A percentile compares a stretch with the other conserved stretches of the same genome.
phyloP scores from a whole-genome alignment of 2,888 invertebrate genomes.

The Thymelicus acteon region DNA sequence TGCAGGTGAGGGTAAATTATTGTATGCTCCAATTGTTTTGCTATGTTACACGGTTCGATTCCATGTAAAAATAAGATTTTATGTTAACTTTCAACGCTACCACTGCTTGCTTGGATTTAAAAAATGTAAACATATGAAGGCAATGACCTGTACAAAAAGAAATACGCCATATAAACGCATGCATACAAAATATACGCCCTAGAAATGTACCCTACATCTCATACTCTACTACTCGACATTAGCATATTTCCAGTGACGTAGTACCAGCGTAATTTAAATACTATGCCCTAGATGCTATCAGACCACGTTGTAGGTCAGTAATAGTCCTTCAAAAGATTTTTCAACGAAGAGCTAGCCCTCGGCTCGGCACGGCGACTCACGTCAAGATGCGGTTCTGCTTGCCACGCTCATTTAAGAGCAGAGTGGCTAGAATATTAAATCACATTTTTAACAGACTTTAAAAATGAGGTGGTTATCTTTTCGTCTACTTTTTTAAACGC shows the following conservation, averaged over 20 bases:
- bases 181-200: neutral
- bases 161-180: too few relatives aligned
- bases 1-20: slow-evolving; percentile 10
- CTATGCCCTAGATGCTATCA: slow-evolving; percentile 10
- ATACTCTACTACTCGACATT: neutral
- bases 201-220: neutral
- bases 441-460: slow-evolving; percentile 11
- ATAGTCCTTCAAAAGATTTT: slow-evolving; percentile 16
- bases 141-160: too few relatives aligned
- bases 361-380: slow-evolving; percentile 13
- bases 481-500: neutral
- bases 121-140: too few relatives aligned
- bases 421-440: slow-evolving; percentile 15
- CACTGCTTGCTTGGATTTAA: too few relatives aligned
- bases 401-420: slow-evolving; percentile 21
- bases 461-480: neutral
- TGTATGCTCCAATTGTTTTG: slow-evolving; percentile 5
- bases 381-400: slow-evolving; percentile 15
- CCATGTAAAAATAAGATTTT: too few relatives aligned
- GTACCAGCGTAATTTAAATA: slow-evolving; percentile 13
- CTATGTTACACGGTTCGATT: neutral
- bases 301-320: slow-evolving; percentile 16
- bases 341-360: slow-evolving; percentile 9
- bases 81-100: too few relatives aligned
- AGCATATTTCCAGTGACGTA: slow-evolving; percentile 4